These are phyloP conservation scores for Plotosus lineatus DNA, from an alignment of 2,113 vertebrate genomes.

Conservation along the genomic window DNA sequence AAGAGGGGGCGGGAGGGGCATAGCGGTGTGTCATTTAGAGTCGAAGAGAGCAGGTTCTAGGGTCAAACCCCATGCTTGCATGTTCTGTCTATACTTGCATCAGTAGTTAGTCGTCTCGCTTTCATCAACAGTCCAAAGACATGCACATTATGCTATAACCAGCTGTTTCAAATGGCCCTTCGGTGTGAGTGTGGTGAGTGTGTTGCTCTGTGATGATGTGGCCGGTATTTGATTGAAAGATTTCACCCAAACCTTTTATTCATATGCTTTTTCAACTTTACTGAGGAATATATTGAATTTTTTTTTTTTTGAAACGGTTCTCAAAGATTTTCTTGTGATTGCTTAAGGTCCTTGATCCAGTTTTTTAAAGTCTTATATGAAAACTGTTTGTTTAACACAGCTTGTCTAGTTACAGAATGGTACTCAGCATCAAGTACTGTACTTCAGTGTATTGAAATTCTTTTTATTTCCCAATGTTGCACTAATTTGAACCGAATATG, in stretches of 20 bases:
- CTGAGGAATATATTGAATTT: background rate
- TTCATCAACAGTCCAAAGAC: too few species aligned
- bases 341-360: background rate
- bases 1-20: too few species aligned
- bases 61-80: too few species aligned
- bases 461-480: background rate
- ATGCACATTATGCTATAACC: too few species aligned
- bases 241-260: background rate
- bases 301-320: background rate
- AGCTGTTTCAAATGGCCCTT: too few species aligned
- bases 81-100: too few species aligned
- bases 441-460: background rate
- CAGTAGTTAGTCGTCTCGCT: too few species aligned
- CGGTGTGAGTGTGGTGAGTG: too few species aligned
- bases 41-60: too few species aligned
- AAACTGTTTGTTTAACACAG: background rate
- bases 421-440: background rate
- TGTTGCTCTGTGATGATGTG: too few species aligned
- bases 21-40: too few species aligned
- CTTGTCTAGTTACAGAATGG: background rate
- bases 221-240: background rate
- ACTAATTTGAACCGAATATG: background rate
- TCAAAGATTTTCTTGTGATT: background rate
- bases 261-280: background rate
- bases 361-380: background rate